Evolutionary conservation across 2,888 invertebrate genomes (phyloP), one percentile per base, ranked within the genome.

Genomic region (Siphlonurus alternatus): DNA sequence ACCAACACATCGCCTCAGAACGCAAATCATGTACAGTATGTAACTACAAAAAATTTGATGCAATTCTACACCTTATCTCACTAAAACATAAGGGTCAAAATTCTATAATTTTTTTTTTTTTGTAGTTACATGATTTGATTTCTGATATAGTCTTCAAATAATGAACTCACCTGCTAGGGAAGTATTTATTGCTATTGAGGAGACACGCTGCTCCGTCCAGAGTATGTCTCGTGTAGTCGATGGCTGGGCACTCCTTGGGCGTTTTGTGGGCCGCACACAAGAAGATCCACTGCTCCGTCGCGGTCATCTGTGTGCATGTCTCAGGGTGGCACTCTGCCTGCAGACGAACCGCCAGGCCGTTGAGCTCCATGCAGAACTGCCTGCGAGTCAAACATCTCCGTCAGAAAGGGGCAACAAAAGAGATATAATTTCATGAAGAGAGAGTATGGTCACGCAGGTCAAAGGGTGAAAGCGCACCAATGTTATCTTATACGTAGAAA

Each of bases 221-320:
- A 59, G 99, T 99, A 75, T 99, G 99, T 70, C 99, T 83, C 1
- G 98, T 99, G 73, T 99, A 99, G 78, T 99, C 98, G 75, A 99
- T 99, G 63, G 99, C 99, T 65, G 98, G 94, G 77, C 99, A 99
- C 83, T 99, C 99, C 77, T 99, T 99, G 54, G 99, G 99, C 67
- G 98, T 98, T 82, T 99, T 99, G 76, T 99, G 99, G 56, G 99
- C 98, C 65, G 99, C 99, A 81, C 99, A 99, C 63, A 99, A 80
- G 77, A 99, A 99, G 77, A 99, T 99, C 99, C 99, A 99, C 74
- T 99, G 98, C 77, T 99, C 98, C 25, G 99, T 99, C 25, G 99
- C 99, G 59, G 98, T 99, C 99, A 99, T 99, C 79, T 99, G 98
- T 66, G 91, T 93, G 76, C 99, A 99, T 23, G 90, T 93, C 72